Base-by-base conservation (phyloP, 2,888 invertebrate genomes). In the Pandemis corylana region DNA sequence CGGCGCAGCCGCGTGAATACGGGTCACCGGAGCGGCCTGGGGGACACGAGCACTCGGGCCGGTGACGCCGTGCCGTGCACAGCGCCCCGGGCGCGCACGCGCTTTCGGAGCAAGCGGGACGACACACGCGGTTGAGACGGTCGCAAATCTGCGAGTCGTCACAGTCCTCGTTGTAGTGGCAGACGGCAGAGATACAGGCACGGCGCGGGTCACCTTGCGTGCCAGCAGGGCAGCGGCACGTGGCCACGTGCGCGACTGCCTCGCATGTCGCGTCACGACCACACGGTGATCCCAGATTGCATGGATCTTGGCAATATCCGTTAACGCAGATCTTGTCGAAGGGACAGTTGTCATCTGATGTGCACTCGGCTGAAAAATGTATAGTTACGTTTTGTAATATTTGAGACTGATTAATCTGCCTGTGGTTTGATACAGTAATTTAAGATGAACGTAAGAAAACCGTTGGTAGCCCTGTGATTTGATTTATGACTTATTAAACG, bases 111-210 rank as follows among this genome's bases (percentile, higher is more conserved):
- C 98, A 98, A 42, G 97, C 98, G 0, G 97, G 96, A 81, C 97
- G 95, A 83, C 98, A 98, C 0, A 97, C 95, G 79, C 97, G 95
- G 86, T 98, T 98, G 13, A 98, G 93, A 76, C 97, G 95, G 84
- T 98, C 97, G 87, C 98, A 98, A 51, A 97, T 96, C 89, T 98
- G 98, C 78, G 97, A 95, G 82, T 97, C 96, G 49, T 97, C 97
- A 81, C 98, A 98, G 84, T 98, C 98, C 83, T 98, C 97, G 84
- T 98, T 98, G 88, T 97, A 98, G 83, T 97, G 97, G 80, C 98
- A 98, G 61, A 97, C 95, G 9, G 97, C 97, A 2, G 97, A 96
- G 75, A 98, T 96, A 85, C 98, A 98, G 28, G 97, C 96, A 5
- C 97, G 93, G 76, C 96, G 95, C 2, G 98, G 97, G 89, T 97